These are phyloP conservation scores for Liolophura sinensis DNA, from an alignment of 1,140 invertebrate species.

Conservation along the genomic window DNA sequence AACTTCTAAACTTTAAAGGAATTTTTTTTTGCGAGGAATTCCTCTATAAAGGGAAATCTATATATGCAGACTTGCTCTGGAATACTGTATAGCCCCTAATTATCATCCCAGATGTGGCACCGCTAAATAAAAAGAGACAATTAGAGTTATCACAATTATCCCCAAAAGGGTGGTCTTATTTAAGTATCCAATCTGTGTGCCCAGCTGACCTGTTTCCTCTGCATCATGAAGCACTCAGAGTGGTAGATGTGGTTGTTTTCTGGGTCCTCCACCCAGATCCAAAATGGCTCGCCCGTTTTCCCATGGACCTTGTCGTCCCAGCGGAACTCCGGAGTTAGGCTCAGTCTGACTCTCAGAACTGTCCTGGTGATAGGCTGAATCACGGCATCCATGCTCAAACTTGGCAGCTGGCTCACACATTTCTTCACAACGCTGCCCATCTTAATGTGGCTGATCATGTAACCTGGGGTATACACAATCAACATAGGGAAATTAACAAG, in stretches of 20 bases:
- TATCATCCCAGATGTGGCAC: too few relatives aligned
- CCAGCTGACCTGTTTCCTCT: constrained; percentile 77
- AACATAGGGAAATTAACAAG: constrained; percentile 2
- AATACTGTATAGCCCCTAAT: too few relatives aligned
- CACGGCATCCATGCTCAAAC: constrained; percentile 77
- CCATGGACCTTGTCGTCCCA: constrained; percentile 72
- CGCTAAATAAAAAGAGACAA: too few relatives aligned
- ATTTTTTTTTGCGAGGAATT: too few relatives aligned
- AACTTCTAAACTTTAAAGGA: too few relatives aligned
- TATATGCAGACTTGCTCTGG: too few relatives aligned
- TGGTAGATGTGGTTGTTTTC: constrained; percentile 94
- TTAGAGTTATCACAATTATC: too few relatives aligned
- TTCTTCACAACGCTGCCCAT: constrained; percentile 79
- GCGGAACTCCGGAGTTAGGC: constrained; percentile 80
- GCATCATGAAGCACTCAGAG: constrained; percentile 88
- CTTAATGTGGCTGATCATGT: constrained; percentile 76
- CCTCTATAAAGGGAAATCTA: too few relatives aligned
- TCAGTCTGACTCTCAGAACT: constrained; percentile 84
- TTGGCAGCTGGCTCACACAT: constrained; percentile 83
- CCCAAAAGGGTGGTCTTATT: too few relatives aligned
- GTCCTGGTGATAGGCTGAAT: constrained; percentile 93
- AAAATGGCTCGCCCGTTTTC: constrained; percentile 86
- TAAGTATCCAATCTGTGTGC: too few relatives aligned
- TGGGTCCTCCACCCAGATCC: constrained; percentile 98
- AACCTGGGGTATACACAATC: constrained; percentile 62